phyloP scores from a whole-genome alignment of 2,113 vertebrate species.

The Plestiodon gilberti region DNA sequence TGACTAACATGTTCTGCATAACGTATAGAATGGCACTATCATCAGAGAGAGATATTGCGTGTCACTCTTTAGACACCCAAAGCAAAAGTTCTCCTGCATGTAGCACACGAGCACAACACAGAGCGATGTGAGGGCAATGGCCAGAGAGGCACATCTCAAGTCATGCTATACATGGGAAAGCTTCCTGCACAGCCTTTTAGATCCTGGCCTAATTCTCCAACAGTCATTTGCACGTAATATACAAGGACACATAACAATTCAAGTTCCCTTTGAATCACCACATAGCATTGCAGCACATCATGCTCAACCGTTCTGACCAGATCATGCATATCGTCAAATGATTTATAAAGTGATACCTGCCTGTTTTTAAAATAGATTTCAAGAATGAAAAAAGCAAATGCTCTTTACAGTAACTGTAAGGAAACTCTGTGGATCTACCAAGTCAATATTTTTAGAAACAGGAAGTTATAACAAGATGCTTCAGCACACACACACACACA shows the following conservation, averaged over 20 bases:
- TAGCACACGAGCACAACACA: not conserved
- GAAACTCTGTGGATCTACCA: not conserved
- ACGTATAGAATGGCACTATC: too few species aligned
- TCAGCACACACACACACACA: not conserved
- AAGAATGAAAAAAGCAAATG: not conserved
- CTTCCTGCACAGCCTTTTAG: not conserved
- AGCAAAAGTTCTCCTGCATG: too few species aligned
- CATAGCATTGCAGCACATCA: too few species aligned
- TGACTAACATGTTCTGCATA: too few species aligned
- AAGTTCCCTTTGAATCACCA: not conserved
- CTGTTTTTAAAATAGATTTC: conserved; percentile 26
- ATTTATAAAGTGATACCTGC: not conserved
- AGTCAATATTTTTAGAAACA: conserved; percentile 45
- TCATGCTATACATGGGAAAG: not conserved
- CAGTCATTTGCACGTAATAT: too few species aligned
- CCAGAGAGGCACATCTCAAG: not conserved
- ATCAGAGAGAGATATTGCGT: too few species aligned
- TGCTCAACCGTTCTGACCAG: not conserved
- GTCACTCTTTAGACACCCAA: too few species aligned
- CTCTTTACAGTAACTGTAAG: not conserved
- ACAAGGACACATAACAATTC: not conserved
- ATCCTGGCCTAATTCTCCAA: not conserved
- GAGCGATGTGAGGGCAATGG: not conserved
- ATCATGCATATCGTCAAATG: not conserved
- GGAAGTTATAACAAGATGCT: conserved; percentile 17